A percentile compares a stretch with the other conserved stretches of the same genome.
Evolutionary conservation across 2,888 invertebrate genomes (phyloP).

Genomic region (Chloroclysta siterata): DNA sequence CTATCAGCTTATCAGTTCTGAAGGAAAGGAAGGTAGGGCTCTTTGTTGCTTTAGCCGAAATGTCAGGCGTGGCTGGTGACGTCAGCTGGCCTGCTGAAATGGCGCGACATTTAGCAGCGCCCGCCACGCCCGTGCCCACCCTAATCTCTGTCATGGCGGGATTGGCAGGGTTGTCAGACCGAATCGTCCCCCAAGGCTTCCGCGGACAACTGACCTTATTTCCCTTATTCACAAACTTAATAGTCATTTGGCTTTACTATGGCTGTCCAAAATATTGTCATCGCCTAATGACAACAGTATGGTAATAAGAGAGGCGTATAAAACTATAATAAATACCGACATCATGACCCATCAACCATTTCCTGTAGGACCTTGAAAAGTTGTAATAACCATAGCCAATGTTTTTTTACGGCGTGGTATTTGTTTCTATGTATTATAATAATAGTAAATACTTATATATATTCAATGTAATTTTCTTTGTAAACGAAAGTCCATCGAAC

Average conservation of each 20-base stretch:
- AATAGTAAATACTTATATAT: too few relatives aligned
- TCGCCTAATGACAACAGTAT: slow-evolving; percentile 5
- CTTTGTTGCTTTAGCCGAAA: slow-evolving; percentile 77
- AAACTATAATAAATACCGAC: not conserved
- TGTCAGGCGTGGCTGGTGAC: slow-evolving; percentile 82
- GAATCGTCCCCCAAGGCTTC: slow-evolving; percentile 62
- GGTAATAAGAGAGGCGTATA: slow-evolving; percentile 5
- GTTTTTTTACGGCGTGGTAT: not conserved
- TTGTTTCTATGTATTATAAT: too few relatives aligned
- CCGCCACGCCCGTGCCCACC: slow-evolving; percentile 76
- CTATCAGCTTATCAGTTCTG: slow-evolving; percentile 71
- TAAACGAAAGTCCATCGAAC: too few relatives aligned
- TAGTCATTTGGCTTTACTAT: slow-evolving; percentile 35
- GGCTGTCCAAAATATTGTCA: slow-evolving; percentile 8
- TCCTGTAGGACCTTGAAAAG: slow-evolving; percentile 10
- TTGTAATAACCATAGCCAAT: slow-evolving; percentile 3
- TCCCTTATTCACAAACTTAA: slow-evolving; percentile 48
- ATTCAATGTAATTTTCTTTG: too few relatives aligned
- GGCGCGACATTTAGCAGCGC: slow-evolving; percentile 79
- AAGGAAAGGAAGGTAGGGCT: slow-evolving; percentile 75
- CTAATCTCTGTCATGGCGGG: slow-evolving; percentile 76
- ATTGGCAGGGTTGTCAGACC: slow-evolving; percentile 72
- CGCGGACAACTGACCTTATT: slow-evolving; percentile 59
- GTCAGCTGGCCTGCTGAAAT: slow-evolving; percentile 72
- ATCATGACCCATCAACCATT: slow-evolving; percentile 6